phyloP scores from a whole-genome alignment of 2,113 vertebrate genomes.

The Leptobrachium leishanense region DNA sequence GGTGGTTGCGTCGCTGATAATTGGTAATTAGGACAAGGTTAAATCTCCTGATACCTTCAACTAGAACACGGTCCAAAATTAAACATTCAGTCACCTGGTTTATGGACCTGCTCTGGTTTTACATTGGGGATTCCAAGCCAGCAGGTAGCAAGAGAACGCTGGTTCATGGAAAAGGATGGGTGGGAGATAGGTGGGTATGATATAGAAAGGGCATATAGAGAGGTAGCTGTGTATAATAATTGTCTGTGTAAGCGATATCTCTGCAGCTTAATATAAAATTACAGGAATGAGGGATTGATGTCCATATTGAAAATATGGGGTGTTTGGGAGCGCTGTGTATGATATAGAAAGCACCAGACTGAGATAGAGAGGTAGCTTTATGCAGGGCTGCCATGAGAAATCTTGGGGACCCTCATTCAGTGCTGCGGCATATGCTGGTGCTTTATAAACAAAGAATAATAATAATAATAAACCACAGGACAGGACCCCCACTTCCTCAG shows the following conservation, averaged over 20 bases:
- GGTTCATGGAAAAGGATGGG: neutral
- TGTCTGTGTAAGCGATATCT: neutral
- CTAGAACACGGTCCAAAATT: constrained; percentile 47
- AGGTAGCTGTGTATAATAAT: too few species aligned
- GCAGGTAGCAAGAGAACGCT: too few species aligned
- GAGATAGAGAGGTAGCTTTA: too few species aligned
- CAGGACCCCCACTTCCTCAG: too few species aligned
- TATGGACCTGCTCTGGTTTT: constrained; percentile 26
- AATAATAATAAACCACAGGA: too few species aligned
- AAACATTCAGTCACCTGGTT: constrained; percentile 24
- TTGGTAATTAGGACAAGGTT: constrained; percentile 45
- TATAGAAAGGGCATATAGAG: too few species aligned
- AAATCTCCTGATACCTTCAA: constrained; percentile 40
- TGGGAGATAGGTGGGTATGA: neutral
- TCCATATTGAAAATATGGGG: neutral
- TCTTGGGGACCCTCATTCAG: too few species aligned
- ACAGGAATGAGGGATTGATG: neutral
- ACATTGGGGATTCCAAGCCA: neutral
- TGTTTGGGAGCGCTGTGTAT: neutral
- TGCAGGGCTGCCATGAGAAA: too few species aligned
- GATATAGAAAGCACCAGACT: neutral
- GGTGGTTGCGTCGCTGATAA: neutral
- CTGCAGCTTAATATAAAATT: neutral
- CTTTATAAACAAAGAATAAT: too few species aligned
- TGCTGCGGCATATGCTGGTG: too few species aligned